phyloP scores from a whole-genome alignment of 2,888 invertebrate species.

The Chaitophorus viminalis region DNA sequence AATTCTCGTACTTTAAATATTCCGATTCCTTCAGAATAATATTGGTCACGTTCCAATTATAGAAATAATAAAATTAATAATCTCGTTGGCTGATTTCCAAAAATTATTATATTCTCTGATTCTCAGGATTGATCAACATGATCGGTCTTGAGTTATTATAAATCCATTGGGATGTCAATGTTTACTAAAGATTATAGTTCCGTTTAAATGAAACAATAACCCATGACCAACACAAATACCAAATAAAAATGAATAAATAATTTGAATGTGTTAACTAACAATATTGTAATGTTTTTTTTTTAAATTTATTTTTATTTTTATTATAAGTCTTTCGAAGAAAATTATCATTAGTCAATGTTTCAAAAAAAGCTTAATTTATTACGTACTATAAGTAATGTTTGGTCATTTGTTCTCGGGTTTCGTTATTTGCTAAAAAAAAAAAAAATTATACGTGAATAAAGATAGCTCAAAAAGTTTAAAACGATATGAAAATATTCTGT shows the following conservation, averaged over 20 bases:
- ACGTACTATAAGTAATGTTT: background rate
- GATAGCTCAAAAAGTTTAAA: background rate
- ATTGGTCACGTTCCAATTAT: no score
- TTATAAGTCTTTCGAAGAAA: background rate
- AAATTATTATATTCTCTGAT: no score
- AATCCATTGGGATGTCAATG: no score
- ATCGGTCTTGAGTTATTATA: no score
- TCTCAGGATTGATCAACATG: no score
- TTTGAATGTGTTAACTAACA: background rate
- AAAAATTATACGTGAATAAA: background rate
- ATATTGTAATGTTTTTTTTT: background rate
- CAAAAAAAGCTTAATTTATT: background rate
- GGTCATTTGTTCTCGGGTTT: background rate
- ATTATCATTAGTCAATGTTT: background rate
- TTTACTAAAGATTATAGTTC: no score
- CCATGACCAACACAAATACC: background rate
- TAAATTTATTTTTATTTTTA: no score
- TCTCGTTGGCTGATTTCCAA: no score
- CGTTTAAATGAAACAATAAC: no score
- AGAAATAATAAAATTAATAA: no score
- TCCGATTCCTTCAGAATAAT: no score
- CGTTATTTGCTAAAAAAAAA: background rate
- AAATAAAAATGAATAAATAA: background rate
- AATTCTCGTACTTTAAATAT: no score
- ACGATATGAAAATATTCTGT: background rate